Evolutionary conservation across 2,113 vertebrate genomes (phyloP).

Genomic region (human (Homo sapiens)): DNA sequence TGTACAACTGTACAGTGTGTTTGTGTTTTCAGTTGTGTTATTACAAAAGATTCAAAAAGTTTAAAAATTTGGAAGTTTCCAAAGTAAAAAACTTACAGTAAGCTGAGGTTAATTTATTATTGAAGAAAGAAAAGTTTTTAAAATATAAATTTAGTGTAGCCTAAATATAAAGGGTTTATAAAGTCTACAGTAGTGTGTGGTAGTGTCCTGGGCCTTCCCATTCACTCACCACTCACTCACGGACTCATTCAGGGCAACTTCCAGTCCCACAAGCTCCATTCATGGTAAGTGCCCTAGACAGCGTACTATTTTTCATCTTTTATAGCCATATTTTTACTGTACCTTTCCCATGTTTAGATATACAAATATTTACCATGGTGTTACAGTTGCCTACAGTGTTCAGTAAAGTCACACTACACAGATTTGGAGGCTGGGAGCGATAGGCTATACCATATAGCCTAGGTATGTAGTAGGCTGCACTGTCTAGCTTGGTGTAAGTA

Average conservation of each 20-base stretch:
- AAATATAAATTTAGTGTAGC: background rate
- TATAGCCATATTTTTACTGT: background rate
- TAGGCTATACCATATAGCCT: background rate
- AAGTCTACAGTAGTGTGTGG: accelerated
- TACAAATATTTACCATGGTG: background rate
- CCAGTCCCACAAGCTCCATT: background rate
- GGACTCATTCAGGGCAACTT: background rate
- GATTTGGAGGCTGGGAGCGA: background rate
- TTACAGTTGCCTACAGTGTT: background rate
- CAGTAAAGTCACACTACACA: background rate
- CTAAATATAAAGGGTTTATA: background rate
- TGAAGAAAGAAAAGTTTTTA: background rate
- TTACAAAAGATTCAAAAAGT: background rate
- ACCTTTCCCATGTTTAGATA: background rate
- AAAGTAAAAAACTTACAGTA: background rate
- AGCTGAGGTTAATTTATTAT: background rate
- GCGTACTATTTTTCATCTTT: background rate
- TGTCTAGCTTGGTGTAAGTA: background rate
- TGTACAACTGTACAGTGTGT: background rate
- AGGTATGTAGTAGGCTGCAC: background rate
- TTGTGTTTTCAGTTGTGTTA: background rate
- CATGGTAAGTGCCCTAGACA: background rate
- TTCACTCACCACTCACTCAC: background rate
- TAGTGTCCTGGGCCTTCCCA: background rate
- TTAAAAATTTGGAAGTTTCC: background rate